Percentiles rank a stretch among this genome's conserved stretches.
Evolutionary conservation across 2,888 invertebrate genomes (phyloP).

Genomic region (Mallateleia sp.): DNA sequence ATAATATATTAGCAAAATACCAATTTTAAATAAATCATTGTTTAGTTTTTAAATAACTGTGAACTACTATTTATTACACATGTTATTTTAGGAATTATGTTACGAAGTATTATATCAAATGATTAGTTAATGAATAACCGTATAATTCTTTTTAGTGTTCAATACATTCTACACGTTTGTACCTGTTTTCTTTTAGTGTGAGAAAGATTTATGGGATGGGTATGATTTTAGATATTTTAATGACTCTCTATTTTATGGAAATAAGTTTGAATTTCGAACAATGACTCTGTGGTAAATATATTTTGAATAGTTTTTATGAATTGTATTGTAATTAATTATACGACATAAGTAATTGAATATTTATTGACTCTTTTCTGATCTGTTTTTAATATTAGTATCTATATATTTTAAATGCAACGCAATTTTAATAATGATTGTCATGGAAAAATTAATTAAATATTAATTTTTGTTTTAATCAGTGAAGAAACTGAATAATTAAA

Average conservation of each 20-base stretch:
- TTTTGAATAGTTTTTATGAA: conserved; percentile 26
- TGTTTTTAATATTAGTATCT: too few relatives aligned
- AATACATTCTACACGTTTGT: not conserved
- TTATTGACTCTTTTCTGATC: too few relatives aligned
- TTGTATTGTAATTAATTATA: conserved; percentile 39
- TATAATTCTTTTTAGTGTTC: not conserved
- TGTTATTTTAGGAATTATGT: not conserved
- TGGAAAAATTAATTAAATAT: too few relatives aligned
- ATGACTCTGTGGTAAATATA: conserved; percentile 48
- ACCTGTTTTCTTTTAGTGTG: conserved; percentile 3
- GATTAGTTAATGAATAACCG: not conserved
- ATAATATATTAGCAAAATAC: too few relatives aligned
- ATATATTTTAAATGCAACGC: too few relatives aligned
- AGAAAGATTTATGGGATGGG: conserved; percentile 59
- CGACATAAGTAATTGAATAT: conserved; percentile 41
- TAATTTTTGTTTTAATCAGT: too few relatives aligned
- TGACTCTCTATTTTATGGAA: conserved; percentile 62
- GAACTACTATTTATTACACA: conserved; percentile 22
- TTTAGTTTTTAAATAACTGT: too few relatives aligned
- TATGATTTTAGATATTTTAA: conserved; percentile 64
- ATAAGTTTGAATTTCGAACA: conserved; percentile 46
- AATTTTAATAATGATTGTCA: too few relatives aligned
- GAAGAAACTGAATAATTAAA: too few relatives aligned
- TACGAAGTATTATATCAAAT: not conserved
- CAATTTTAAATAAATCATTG: too few relatives aligned